Percentiles rank a stretch among this genome's conserved stretches.
Conservation (phyloP, 1,140 invertebrate genomes). For the Epicauta chinensis region DNA sequence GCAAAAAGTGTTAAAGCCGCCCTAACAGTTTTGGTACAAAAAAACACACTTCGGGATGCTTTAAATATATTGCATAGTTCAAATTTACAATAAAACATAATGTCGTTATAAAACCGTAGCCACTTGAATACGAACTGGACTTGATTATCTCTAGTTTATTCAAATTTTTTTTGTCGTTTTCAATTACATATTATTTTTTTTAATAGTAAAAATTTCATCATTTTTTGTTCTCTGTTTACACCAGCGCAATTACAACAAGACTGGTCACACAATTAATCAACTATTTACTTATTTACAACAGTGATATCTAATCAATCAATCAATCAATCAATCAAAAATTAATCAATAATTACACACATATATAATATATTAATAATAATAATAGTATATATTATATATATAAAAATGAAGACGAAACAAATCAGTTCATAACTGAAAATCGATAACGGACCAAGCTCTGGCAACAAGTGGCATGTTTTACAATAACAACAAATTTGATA, state of each 20-base stretch:
- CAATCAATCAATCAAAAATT: no score
- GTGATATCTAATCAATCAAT: constrained; percentile 9
- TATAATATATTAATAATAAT: no score
- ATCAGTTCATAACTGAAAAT: constrained; percentile 12
- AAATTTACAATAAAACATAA: constrained; percentile 29
- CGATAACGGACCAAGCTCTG: constrained; percentile 11
- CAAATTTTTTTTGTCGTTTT: no score
- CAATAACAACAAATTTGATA: not conserved
- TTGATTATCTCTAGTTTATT: no score
- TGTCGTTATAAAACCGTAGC: constrained; percentile 24
- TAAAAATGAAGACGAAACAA: no score
- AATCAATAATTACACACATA: no score
- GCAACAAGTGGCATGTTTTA: constrained; percentile 16
- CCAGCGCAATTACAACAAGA: constrained; percentile 17
- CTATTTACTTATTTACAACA: constrained; percentile 16
- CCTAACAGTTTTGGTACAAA: not conserved
- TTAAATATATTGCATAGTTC: constrained; percentile 32
- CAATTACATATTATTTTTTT: constrained; percentile 2
- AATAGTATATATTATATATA: no score
- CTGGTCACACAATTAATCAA: constrained; percentile 18
- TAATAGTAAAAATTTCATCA: no score
- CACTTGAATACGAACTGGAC: constrained; percentile 23
- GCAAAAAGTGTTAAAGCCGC: no score
- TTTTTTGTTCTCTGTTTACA: no score
- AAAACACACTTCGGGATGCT: constrained; percentile 22